Evolutionary conservation across 64 coral and sea anemone species (phyloP).

Genomic region (Stylophora pistillata): DNA sequence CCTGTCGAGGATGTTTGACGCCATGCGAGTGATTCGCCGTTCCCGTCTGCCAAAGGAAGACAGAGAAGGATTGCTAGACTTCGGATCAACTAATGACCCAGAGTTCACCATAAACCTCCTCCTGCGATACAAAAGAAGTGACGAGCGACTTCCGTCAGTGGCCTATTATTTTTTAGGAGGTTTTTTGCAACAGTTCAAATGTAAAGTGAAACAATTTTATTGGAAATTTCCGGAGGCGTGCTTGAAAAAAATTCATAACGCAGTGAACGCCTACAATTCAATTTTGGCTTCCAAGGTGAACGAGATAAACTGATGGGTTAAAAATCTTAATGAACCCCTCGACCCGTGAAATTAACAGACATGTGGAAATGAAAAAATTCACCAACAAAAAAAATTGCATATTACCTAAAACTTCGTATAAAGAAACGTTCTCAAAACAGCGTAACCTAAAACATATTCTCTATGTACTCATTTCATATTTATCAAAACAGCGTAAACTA

Average conservation of each 20-base stretch:
- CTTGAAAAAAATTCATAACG: conserved; percentile 29
- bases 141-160: not conserved
- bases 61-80: not conserved
- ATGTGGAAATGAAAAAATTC: too few relatives aligned
- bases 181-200: conserved; percentile 26
- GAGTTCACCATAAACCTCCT: not conserved
- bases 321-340: too few relatives aligned
- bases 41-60: not conserved
- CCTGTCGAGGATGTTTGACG: conserved; percentile 52
- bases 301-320: too few relatives aligned
- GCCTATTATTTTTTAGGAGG: not conserved
- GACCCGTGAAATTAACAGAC: too few relatives aligned
- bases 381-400: too few relatives aligned
- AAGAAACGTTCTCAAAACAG: too few relatives aligned
- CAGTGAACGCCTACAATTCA: conserved; percentile 29
- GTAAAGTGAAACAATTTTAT: not conserved
- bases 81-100: not conserved
- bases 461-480: too few relatives aligned
- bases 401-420: too few relatives aligned
- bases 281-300: not conserved
- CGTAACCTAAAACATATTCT: too few relatives aligned
- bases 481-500: too few relatives aligned
- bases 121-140: conserved; percentile 1
- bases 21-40: not conserved
- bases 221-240: not conserved